Percentiles rank a stretch among this genome's conserved stretches.
Conservation (phyloP, 2,113 vertebrate genomes). For the Damaliscus lunatus region DNA sequence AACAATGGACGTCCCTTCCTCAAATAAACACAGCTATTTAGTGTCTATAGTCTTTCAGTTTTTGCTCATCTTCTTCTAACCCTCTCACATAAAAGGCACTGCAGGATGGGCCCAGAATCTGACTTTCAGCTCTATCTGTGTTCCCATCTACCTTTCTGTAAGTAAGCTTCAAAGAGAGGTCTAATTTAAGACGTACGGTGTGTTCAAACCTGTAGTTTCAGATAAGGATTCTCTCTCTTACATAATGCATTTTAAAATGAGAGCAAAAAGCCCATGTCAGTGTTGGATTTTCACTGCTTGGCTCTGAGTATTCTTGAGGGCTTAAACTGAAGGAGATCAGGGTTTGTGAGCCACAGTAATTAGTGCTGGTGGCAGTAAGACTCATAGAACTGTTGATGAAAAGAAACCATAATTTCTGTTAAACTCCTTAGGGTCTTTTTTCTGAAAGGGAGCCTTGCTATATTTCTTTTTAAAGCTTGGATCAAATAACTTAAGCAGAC, state of each 20-base stretch:
- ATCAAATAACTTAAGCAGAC: slow-evolving; percentile 63
- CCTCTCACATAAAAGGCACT: neutral
- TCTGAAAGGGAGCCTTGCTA: slow-evolving; percentile 40
- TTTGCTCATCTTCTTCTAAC: neutral
- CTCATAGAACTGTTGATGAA: slow-evolving; percentile 48
- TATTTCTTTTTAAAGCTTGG: slow-evolving; percentile 57
- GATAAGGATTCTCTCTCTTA: slow-evolving; percentile 68
- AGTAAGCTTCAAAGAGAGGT: slow-evolving; percentile 59
- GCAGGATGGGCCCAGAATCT: neutral
- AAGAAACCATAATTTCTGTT: slow-evolving; percentile 43
- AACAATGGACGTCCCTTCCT: neutral
- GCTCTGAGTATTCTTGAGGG: neutral
- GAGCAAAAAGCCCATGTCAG: neutral
- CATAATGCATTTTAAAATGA: slow-evolving; percentile 43
- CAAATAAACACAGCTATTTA: slow-evolving; percentile 5
- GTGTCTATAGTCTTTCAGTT: neutral
- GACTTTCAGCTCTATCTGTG: slow-evolving; percentile 42
- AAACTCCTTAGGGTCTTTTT: slow-evolving; percentile 50
- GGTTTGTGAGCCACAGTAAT: slow-evolving; percentile 11
- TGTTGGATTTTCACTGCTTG: slow-evolving; percentile 40
- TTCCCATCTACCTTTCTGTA: slow-evolving; percentile 49
- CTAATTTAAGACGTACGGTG: slow-evolving; percentile 48
- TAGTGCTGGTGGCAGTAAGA: slow-evolving; percentile 35
- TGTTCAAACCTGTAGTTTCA: slow-evolving; percentile 59
- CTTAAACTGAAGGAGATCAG: neutral